Conservation (phyloP, 2,113 vertebrate species). For the Girardinichthys multiradiatus region DNA sequence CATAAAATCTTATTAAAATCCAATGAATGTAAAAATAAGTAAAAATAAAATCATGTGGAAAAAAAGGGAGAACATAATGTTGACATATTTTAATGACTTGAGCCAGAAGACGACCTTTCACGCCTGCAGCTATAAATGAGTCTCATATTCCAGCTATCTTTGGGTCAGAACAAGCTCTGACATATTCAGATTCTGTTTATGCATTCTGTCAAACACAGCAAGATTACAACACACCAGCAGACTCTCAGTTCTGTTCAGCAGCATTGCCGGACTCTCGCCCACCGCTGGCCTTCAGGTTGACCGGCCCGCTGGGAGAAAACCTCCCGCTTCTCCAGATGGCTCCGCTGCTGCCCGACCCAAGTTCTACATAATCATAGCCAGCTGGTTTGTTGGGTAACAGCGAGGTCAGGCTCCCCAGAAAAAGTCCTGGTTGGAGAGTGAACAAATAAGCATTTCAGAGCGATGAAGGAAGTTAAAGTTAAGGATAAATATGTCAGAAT, state of each 20-base stretch:
- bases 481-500: background rate
- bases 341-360: constrained; percentile 50
- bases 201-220: background rate
- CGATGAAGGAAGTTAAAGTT: background rate
- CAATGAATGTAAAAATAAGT: too few species aligned
- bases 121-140: background rate
- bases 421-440: constrained; percentile 20
- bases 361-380: constrained; percentile 70
- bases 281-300: constrained; percentile 48
- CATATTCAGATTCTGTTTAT: constrained; percentile 10
- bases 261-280: background rate
- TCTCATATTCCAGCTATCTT: background rate
- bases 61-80: background rate
- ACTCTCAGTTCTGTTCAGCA: constrained; percentile 1
- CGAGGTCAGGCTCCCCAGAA: constrained; percentile 59
- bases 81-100: background rate
- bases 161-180: background rate
- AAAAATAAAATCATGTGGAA: too few species aligned
- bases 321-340: constrained; percentile 64
- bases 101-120: background rate
- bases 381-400: constrained; percentile 63
- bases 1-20: background rate
- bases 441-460: constrained; percentile 18
- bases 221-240: background rate
- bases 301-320: constrained; percentile 46